Base-by-base conservation (phyloP, 1,140 invertebrate species). In the Drosophila cardini region DNA sequence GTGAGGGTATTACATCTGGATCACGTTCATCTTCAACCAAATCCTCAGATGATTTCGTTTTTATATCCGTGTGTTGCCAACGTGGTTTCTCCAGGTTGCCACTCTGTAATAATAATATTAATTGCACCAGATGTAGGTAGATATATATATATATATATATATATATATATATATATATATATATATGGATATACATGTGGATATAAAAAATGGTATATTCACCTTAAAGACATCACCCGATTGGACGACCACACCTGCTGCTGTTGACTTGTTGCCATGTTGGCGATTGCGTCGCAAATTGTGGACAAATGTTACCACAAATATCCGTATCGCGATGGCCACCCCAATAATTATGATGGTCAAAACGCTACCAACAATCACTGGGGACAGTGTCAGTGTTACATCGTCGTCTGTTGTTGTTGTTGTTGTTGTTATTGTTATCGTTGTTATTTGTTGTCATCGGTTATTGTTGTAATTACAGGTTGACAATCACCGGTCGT, bases 1-100 rank as follows among this genome's bases (percentile, higher is more conserved):
- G 95, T 55, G 95, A 95, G 68, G 95, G 95, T 87, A 96, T 96
- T 40, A 95, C 94, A 92, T 96, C 95, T 15, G 95, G 95, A 93
- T 96, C 95, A 87, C 94, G 94, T 92, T 95, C 95, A 74, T 95
- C 94, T 56, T 92, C 91, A 21, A 91, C 85, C 56, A 92, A 75
- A 77, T 92, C 90, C 61, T 92, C 91, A 10, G 80, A 80, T 80
- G 91, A 80, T 81, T 92, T 92, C 21, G 90, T 90, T 80, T 92
- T 92, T 64, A 91, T 90, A 50, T 92, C 91, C 15, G 90, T 92
- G 72, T 92, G 90, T 56, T 92, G 91, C 91, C 91, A 92, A 2
- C 91, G 90, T 34, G 91, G 91, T 72, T 92, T 92, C 57, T 92
- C 91, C 69, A 91, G 57, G 57, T 87, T 90, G 11, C 73, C 76